Evolutionary conservation across 1,140 invertebrate species (phyloP).

Genomic region (Nautilus pompilius): DNA sequence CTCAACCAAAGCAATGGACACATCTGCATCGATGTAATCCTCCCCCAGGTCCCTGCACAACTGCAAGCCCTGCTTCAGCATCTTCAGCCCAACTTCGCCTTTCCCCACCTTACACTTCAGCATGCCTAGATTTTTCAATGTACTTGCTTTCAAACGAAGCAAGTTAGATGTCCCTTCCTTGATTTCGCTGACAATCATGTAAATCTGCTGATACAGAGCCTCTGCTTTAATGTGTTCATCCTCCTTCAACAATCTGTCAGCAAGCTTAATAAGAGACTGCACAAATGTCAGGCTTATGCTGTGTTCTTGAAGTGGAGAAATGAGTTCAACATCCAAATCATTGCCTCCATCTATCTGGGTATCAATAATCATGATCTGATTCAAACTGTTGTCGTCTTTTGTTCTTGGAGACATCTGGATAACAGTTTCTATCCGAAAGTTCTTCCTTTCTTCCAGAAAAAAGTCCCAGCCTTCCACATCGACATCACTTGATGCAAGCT

Average conservation of each 20-base stretch:
- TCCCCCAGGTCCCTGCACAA: slow-evolving; percentile 44
- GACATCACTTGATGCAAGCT: slow-evolving; percentile 40
- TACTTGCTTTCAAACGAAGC: slow-evolving; percentile 38
- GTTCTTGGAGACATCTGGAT: slow-evolving; percentile 26
- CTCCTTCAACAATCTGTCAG: slow-evolving; percentile 33
- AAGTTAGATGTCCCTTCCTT: slow-evolving; percentile 42
- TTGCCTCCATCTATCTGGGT: slow-evolving; percentile 5
- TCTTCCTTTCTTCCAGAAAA: slow-evolving; percentile 38
- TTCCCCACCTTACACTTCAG: slow-evolving; percentile 42
- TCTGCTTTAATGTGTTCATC: slow-evolving; percentile 39
- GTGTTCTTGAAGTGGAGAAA: slow-evolving; percentile 41
- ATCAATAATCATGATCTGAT: slow-evolving; percentile 5
- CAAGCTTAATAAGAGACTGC: slow-evolving; percentile 36
- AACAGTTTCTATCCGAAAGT: slow-evolving; percentile 37
- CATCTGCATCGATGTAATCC: slow-evolving; percentile 38
- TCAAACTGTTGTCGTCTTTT: neutral
- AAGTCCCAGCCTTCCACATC: slow-evolving; percentile 45
- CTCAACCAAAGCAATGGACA: slow-evolving; percentile 42
- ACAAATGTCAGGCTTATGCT: slow-evolving; percentile 41
- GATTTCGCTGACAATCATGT: slow-evolving; percentile 43
- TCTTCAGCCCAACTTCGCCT: slow-evolving; percentile 35
- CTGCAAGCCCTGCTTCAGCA: slow-evolving; percentile 39
- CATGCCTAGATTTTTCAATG: slow-evolving; percentile 44
- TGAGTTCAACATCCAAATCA: slow-evolving; percentile 28
- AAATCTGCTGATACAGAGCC: slow-evolving; percentile 38